Base-by-base conservation (phyloP, 2,113 vertebrate species). In the Montifringilla adamsi region DNA sequence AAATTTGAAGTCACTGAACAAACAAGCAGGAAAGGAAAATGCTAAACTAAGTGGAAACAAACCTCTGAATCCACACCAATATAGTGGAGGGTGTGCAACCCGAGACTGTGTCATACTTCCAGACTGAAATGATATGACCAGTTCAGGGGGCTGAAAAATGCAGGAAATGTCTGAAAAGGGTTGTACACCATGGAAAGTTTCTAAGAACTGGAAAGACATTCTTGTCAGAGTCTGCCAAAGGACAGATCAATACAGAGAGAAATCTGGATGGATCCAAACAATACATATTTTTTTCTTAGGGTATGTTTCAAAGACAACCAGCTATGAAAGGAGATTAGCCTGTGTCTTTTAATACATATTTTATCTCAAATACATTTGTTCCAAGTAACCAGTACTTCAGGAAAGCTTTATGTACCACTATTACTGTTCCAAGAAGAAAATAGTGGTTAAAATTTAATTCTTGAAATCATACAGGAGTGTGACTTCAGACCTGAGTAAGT, bases 111-210 rank as follows among this genome's bases (percentile, higher is more conserved):
- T 66, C 41, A 62, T 46, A 10, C 28, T 77, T 80, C 11, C 39
- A 90, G 30, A 27, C 5, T 64, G 39, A 89, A 93, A 59, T 23
- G 1, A 46, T 37, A 67, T 12, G 4, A 55, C 15, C 16, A 13
- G 24, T 58, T 87, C 55, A 84, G 18, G 21, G 85, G 41, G 20
- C 22, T 94, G 39, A 92, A 86, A 92, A 89, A 64, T 21, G n/a
- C 22, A 49, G 44, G 28, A 70, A 84, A 74, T 52, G 2, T 74
- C 49, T 81, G 56, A 46, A 92, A 83, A 90, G 12, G 7, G 10
- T 50, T 69, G 27, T 35, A 35, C 11, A 26, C 15, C 70, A 33
- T 30, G 24, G 24, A 35, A 86, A 58, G 11, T 82, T 73, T 89
- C 66, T 76, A 44, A 66, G 62, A 68, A 84, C 13, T 44, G 33